Conservation (phyloP, 1,140 invertebrate species). For the Zaprionus davidi region DNA sequence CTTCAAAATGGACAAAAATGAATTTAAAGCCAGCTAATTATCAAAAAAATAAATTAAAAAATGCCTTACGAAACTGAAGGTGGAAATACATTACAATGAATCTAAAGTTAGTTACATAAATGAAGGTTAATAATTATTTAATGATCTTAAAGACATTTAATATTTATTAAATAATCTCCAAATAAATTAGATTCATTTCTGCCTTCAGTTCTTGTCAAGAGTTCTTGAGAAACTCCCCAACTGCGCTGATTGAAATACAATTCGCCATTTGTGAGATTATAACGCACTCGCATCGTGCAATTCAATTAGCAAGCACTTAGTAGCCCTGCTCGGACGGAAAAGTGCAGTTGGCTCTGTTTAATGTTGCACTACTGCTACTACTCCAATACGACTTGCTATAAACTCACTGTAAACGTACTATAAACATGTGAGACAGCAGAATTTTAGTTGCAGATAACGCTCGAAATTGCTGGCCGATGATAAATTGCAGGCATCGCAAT, state of each 20-base stretch:
- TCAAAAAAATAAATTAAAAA: constrained; percentile 32
- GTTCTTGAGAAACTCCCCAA: neutral
- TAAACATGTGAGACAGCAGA: constrained; percentile 60
- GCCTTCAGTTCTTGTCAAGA: too few relatives aligned
- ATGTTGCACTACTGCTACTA: constrained; percentile 5
- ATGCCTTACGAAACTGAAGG: neutral
- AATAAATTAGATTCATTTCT: neutral
- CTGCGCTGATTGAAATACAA: neutral
- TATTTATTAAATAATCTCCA: too few relatives aligned
- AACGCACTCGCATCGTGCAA: neutral
- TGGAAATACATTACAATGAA: neutral
- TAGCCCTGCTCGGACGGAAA: constrained; percentile 5
- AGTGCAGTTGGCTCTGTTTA: constrained; percentile 30
- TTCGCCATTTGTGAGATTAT: neutral
- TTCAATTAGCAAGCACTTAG: constrained; percentile 50
- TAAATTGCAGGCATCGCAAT: constrained; percentile 73
- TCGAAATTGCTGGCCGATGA: constrained; percentile 63
- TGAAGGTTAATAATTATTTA: neutral
- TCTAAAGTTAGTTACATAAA: neutral
- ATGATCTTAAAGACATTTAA: too few relatives aligned
- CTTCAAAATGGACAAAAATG: constrained; percentile 41
- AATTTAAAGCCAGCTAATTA: constrained; percentile 73
- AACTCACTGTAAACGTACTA: constrained; percentile 23
- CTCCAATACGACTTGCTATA: constrained; percentile 1
- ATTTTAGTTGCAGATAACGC: constrained; percentile 54